Conservation (phyloP, 1,140 invertebrate species). For the Lucilia cuprina region DNA sequence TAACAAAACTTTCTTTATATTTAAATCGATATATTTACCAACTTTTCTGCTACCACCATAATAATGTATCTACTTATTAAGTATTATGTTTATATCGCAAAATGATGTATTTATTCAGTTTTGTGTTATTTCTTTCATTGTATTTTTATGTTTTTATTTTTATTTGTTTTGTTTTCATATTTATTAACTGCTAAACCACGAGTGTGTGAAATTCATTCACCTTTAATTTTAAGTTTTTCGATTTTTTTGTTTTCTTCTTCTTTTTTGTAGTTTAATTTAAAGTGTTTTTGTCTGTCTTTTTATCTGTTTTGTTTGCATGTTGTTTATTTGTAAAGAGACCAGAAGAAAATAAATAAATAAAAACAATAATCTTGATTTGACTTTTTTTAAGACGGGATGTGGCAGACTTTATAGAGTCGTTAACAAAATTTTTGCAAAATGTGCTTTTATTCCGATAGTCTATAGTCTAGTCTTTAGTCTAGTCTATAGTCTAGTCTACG, state of each 20-base stretch:
- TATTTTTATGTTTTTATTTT: too few species aligned
- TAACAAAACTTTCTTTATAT: too few species aligned
- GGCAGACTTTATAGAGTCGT: not conserved
- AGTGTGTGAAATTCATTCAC: constrained; percentile 7
- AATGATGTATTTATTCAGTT: too few species aligned
- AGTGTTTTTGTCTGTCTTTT: not conserved
- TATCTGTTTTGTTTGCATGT: not conserved
- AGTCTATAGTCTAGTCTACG: too few species aligned
- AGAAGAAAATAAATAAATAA: not conserved
- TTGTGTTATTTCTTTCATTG: too few species aligned
- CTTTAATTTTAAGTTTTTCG: not conserved
- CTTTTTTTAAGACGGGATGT: not conserved
- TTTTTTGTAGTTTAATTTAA: not conserved
- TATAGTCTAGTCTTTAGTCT: too few species aligned
- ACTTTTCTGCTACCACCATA: too few species aligned
- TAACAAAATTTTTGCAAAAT: too few species aligned
- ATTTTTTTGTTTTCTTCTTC: not conserved
- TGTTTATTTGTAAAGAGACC: constrained; percentile 14
- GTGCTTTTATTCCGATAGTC: too few species aligned
- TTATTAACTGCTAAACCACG: not conserved
- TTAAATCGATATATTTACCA: too few species aligned
- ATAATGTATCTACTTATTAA: too few species aligned
- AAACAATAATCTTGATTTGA: not conserved
- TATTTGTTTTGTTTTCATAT: not conserved
- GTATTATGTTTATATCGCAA: too few species aligned